Evolutionary conservation across 2,797 vertebrate species (phyloP).

Genomic region (Oreochromis mossambicus): DNA sequence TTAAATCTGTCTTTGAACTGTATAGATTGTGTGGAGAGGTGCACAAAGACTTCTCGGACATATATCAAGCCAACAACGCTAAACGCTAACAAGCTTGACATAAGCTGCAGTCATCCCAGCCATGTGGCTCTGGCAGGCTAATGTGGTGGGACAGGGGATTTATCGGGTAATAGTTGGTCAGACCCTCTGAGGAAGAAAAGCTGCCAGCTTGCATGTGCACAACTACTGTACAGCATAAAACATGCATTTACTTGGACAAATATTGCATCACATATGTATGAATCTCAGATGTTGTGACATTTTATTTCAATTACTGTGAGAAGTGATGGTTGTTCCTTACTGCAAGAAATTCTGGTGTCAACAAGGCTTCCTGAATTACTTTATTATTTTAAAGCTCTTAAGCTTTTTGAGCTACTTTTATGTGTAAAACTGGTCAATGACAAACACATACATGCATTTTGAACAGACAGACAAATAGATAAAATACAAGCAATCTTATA

Average conservation of each 20-base stretch:
- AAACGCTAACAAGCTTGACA: constrained; percentile 72
- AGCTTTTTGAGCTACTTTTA: neutral
- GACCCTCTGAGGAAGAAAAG: constrained; percentile 33
- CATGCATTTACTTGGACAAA: neutral
- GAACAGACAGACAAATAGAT: neutral
- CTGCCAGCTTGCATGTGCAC: constrained; percentile 24
- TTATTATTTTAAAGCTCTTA: neutral
- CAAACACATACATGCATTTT: neutral
- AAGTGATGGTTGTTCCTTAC: neutral
- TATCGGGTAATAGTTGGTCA: constrained; percentile 36
- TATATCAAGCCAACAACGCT: constrained; percentile 48
- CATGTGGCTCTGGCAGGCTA: constrained; percentile 59
- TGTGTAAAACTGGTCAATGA: neutral
- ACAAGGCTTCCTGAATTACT: neutral
- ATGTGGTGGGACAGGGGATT: constrained; percentile 72
- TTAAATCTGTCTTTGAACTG: constrained; percentile 17
- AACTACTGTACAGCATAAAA: neutral
- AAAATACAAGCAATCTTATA: neutral
- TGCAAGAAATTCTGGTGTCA: neutral
- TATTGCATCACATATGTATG: neutral
- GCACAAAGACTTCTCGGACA: constrained; percentile 20
- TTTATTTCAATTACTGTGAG: neutral
- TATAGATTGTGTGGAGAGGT: neutral
- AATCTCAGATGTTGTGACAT: neutral
- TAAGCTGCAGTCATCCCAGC: constrained; percentile 67